A percentile compares a stretch with the other conserved stretches of the same genome.
Conservation (phyloP, 1,140 invertebrate species). For the Brachionus sp. region DNA sequence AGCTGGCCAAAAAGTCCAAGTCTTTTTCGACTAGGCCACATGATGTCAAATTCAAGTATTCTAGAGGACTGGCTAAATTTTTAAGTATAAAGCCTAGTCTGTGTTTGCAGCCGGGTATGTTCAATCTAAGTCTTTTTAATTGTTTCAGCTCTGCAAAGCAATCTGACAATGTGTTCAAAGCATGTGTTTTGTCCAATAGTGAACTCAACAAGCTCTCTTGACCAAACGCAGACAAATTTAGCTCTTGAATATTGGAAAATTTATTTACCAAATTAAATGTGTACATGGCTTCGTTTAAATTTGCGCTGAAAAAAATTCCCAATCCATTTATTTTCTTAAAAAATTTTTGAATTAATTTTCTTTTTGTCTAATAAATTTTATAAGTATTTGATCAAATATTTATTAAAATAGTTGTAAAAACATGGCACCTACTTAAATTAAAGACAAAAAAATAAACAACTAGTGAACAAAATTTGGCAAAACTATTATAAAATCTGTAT, state of each 20-base stretch:
- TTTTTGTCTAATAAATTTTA: not conserved
- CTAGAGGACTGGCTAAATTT: not conserved
- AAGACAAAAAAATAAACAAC: too few species aligned
- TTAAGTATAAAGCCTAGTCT: not conserved
- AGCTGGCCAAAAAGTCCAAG: not conserved
- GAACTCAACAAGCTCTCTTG: not conserved
- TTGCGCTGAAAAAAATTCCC: constrained; percentile 29
- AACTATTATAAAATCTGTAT: too few species aligned
- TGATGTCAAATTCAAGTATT: constrained; percentile 32
- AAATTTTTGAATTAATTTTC: not conserved
- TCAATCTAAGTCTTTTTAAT: not conserved
- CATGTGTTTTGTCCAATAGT: not conserved
- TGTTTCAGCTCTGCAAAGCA: not conserved
- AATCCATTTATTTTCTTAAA: not conserved
- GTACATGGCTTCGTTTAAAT: not conserved
- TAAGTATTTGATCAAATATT: not conserved
- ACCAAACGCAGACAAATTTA: constrained; percentile 26
- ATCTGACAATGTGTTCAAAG: not conserved
- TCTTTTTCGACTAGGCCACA: not conserved
- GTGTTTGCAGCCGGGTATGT: not conserved
- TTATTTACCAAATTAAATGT: constrained; percentile 1
- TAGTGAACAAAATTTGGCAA: too few species aligned
- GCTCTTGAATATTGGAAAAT: constrained; percentile 5
- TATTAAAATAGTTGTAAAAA: not conserved
- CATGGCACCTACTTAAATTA: too few species aligned